These are phyloP conservation scores for Eilema sororculum DNA, from an alignment of 2,888 invertebrate species.

Conservation along the genomic window DNA sequence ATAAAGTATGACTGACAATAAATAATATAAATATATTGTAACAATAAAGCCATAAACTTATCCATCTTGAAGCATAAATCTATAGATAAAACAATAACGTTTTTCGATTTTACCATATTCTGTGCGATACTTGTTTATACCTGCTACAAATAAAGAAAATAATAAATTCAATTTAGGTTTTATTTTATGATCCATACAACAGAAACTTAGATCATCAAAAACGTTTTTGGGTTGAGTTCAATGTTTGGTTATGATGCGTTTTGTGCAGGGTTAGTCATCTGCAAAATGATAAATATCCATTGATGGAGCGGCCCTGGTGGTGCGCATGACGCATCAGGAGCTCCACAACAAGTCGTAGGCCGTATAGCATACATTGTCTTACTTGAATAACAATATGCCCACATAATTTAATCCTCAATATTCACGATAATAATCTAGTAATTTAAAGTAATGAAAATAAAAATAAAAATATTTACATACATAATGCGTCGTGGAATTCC, in stretches of 20 bases:
- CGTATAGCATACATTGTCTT: not conserved
- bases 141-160: slow-evolving; percentile 2
- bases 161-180: slow-evolving; percentile 20
- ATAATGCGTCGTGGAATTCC: too few species aligned
- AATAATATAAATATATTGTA: slow-evolving; percentile 7
- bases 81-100: not conserved
- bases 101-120: slow-evolving; percentile 4
- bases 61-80: not conserved
- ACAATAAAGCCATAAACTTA: not conserved
- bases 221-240: slow-evolving; percentile 44
- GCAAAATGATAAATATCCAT: slow-evolving; percentile 41
- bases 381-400: not conserved
- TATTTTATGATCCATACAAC: slow-evolving; percentile 23
- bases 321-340: slow-evolving; percentile 27
- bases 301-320: slow-evolving; percentile 43
- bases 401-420: not conserved
- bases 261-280: slow-evolving; percentile 49
- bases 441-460: not conserved
- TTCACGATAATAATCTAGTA: not conserved
- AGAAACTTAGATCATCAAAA: slow-evolving; percentile 56
- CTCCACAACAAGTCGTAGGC: slow-evolving; percentile 15
- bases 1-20: not conserved
- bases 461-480: too few species aligned
- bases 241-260: slow-evolving; percentile 49
- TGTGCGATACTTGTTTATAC: not conserved